A percentile compares a stretch with the other conserved stretches of the same genome.
Conservation (phyloP, 2,888 invertebrate genomes). For the Chloromyia formosa region DNA sequence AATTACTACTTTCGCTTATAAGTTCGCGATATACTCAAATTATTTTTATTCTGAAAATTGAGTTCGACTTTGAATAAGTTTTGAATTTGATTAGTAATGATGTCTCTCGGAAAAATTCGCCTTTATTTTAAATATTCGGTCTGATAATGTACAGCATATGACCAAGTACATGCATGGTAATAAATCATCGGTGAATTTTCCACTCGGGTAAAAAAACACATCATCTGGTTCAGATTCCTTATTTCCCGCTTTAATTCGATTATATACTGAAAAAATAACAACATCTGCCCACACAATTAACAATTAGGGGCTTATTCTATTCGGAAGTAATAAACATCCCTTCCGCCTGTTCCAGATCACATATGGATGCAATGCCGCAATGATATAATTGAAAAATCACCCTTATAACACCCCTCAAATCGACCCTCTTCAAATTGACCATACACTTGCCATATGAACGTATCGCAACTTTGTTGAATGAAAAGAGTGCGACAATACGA, state of each 20-base stretch:
- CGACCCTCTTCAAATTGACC: constrained; percentile 3
- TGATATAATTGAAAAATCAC: constrained; percentile 45
- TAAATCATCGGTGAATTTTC: constrained; percentile 33
- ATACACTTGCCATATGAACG: constrained; percentile 36
- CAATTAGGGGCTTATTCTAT: constrained; percentile 48
- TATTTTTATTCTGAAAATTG: no score
- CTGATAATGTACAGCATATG: constrained; percentile 28
- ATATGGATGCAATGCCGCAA: constrained; percentile 41
- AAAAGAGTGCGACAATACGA: not conserved
- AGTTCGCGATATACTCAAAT: no score
- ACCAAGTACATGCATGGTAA: constrained; percentile 21
- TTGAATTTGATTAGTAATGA: no score
- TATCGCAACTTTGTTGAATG: not conserved
- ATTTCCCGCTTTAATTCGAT: not conserved
- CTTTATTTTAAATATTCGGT: no score
- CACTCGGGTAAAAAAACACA: constrained; percentile 14
- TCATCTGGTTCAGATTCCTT: constrained; percentile 29
- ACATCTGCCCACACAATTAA: constrained; percentile 50
- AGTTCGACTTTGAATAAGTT: no score
- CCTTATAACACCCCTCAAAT: not conserved
- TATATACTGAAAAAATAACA: constrained; percentile 40
- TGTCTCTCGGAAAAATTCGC: no score
- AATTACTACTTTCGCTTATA: no score
- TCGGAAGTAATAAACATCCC: constrained; percentile 45
- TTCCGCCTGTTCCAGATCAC: constrained; percentile 4